Conservation (phyloP, 1,140 invertebrate species). For the Drosophila guanche region DNA sequence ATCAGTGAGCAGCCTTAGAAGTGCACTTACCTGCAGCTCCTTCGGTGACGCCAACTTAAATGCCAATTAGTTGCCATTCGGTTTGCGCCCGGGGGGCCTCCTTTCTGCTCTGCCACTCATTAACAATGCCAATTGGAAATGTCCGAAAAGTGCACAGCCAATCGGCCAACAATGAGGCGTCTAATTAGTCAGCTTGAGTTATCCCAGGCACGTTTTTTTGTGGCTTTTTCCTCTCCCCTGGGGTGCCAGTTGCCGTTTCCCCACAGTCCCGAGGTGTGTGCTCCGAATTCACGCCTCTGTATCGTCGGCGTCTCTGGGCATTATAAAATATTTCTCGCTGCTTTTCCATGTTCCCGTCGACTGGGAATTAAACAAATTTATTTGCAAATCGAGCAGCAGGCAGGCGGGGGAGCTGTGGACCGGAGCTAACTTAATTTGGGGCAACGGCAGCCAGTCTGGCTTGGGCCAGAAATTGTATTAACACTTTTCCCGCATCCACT, state of each 20-base stretch:
- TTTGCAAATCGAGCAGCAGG: slow-evolving; percentile 63
- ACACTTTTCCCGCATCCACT: slow-evolving; percentile 73
- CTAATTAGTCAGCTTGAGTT: slow-evolving; percentile 72
- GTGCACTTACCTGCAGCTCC: slow-evolving; percentile 59
- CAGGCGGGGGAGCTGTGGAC: slow-evolving; percentile 20
- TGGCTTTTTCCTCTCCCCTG: slow-evolving; percentile 2
- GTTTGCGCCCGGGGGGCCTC: slow-evolving; percentile 12
- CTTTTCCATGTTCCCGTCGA: slow-evolving; percentile 44
- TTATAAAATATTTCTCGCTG: slow-evolving; percentile 74
- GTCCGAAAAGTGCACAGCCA: slow-evolving; percentile 71
- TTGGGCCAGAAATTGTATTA: slow-evolving; percentile 69
- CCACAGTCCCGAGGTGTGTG: slow-evolving; percentile 24
- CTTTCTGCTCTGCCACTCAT: slow-evolving; percentile 42
- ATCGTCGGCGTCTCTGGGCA: slow-evolving; percentile 8
- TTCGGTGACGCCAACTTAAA: slow-evolving; percentile 52
- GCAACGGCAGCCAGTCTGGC: slow-evolving; percentile 28
- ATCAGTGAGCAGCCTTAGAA: slow-evolving; percentile 42
- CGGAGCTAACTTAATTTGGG: slow-evolving; percentile 71
- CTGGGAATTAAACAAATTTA: slow-evolving; percentile 78
- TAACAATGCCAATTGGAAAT: slow-evolving; percentile 69
- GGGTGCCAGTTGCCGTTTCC: no score
- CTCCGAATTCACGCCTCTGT: slow-evolving; percentile 36
- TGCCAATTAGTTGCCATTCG: slow-evolving; percentile 74
- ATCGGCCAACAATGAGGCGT: slow-evolving; percentile 75
- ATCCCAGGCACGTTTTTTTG: slow-evolving; percentile 64